A percentile compares a stretch with the other conserved stretches of the same genome.
Evolutionary conservation across 2,113 vertebrate species (phyloP).

Genomic region (Cervus canadensis): DNA sequence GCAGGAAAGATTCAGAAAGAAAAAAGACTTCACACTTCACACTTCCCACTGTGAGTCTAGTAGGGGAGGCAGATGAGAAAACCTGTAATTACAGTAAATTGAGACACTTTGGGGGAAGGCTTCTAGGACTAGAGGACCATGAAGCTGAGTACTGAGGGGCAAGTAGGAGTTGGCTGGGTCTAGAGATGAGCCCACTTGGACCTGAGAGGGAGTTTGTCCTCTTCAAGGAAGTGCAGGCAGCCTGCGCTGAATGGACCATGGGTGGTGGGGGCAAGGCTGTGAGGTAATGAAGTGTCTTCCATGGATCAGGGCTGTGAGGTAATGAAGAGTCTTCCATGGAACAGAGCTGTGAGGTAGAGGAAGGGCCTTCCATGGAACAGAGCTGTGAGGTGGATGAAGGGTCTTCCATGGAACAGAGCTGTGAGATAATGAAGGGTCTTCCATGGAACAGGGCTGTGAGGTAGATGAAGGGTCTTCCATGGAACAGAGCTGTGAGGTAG

Average conservation of each 20-base stretch:
- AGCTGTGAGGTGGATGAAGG: not conserved
- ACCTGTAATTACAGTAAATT: fast-evolving
- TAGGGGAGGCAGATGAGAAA: not conserved
- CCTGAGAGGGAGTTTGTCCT: fast-evolving
- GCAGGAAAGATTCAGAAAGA: not conserved
- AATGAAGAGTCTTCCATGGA: not conserved
- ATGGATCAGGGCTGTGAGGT: not conserved
- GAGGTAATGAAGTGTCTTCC: not conserved
- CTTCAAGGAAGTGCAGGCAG: not conserved
- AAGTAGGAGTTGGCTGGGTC: not conserved
- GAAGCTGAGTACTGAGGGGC: not conserved
- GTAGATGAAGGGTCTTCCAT: not conserved
- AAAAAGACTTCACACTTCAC: too few relatives aligned
- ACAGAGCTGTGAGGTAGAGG: fast-evolving
- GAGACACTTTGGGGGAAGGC: not conserved
- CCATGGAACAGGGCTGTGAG: fast-evolving
- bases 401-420: not conserved
- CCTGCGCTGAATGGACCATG: fast-evolving
- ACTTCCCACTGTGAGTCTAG: not conserved
- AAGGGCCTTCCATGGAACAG: too few relatives aligned
- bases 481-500: too few relatives aligned
- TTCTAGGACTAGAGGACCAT: not conserved
- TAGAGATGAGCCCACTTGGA: not conserved
- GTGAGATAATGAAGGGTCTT: not conserved
- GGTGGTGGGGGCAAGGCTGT: not conserved